Percentiles rank a stretch among this genome's conserved stretches.
Conservation (phyloP, 2,888 invertebrate species). For the Drosophila rellima region DNA sequence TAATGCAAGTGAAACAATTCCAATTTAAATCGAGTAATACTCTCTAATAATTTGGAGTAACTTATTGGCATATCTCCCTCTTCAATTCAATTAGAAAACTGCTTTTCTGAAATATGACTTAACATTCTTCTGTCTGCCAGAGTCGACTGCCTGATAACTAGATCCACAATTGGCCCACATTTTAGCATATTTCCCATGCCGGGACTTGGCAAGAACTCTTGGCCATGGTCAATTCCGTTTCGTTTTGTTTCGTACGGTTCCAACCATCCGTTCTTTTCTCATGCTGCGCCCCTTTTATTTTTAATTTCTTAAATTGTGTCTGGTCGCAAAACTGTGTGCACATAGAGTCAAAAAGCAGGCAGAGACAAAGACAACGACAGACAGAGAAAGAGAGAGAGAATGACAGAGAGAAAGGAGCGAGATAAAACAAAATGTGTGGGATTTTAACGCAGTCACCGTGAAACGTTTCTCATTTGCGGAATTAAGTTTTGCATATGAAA, state of each 20-base stretch:
- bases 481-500: constrained; percentile 77
- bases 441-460: constrained; percentile 38
- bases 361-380: constrained; percentile 24
- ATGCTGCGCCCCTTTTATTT: constrained; percentile 28
- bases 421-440: constrained; percentile 15
- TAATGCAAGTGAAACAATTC: neutral
- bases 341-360: constrained; percentile 22
- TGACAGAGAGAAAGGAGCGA: neutral
- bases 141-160: constrained; percentile 10
- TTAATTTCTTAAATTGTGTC: constrained; percentile 77
- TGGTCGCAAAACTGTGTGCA: constrained; percentile 44
- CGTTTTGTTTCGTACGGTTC: constrained; percentile 33
- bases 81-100: constrained; percentile 13
- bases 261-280: constrained; percentile 38
- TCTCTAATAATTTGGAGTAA: neutral
- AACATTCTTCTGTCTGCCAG: neutral
- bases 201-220: constrained; percentile 43
- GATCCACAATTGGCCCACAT: constrained; percentile 28
- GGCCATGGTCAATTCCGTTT: constrained; percentile 54
- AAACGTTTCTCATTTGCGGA: constrained; percentile 65
- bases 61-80: neutral
- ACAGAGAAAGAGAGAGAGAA: neutral
- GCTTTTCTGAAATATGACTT: neutral
- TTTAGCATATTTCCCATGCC: constrained; percentile 45
- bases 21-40: neutral